Conservation (phyloP, 2,113 vertebrate genomes). For the Cygnus atratus region DNA sequence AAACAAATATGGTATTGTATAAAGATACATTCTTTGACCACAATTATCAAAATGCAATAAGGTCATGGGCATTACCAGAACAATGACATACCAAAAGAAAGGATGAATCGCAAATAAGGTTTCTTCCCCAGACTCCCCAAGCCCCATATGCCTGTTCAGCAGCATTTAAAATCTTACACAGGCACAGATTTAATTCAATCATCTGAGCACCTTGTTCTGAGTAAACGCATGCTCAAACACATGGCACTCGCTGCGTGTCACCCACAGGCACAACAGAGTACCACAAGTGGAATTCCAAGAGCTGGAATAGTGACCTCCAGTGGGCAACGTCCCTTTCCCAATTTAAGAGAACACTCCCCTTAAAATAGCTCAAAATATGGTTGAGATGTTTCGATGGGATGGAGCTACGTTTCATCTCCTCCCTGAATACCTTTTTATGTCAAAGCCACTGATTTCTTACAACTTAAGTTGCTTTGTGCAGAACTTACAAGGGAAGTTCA, state of each 20-base stretch:
- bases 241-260: rapidly evolving
- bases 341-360: neutral
- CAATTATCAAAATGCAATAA: neutral
- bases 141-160: neutral
- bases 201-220: neutral
- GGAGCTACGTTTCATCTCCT: neutral
- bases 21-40: neutral
- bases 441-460: neutral
- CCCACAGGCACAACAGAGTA: neutral
- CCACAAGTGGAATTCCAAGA: neutral
- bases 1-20: neutral
- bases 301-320: conserved; percentile 28
- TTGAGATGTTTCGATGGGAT: neutral
- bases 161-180: neutral
- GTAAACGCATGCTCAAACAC: neutral
- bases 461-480: neutral
- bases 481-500: neutral
- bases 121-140: neutral
- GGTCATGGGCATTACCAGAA: neutral
- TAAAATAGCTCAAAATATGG: neutral
- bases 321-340: neutral
- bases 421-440: neutral
- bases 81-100: neutral
- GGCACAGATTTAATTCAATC: neutral
- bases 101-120: neutral